Conservation (phyloP, 2,113 vertebrate species). For the Chitala chitala region DNA sequence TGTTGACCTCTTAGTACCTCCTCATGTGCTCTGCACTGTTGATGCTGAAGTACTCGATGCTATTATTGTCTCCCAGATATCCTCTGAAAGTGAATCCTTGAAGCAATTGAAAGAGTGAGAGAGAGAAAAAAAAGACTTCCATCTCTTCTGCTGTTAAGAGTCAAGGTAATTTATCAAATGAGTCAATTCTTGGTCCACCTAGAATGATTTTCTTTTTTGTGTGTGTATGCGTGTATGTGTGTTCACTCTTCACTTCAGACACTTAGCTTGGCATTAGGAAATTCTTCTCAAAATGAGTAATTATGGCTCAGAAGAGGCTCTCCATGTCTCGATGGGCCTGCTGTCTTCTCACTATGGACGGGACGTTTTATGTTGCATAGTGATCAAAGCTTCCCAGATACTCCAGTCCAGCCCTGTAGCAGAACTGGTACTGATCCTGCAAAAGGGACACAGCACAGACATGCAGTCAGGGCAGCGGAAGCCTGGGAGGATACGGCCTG, state of each 20-base stretch:
- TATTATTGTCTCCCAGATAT: constrained; percentile 55
- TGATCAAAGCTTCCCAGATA: constrained; percentile 99
- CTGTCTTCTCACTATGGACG: constrained; percentile 60
- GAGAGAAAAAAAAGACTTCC: constrained; percentile 56
- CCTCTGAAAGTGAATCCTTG: constrained; percentile 74
- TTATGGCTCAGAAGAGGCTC: constrained; percentile 97
- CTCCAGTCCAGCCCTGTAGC: constrained; percentile 93
- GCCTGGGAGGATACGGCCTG: too few species aligned
- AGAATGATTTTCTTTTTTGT: constrained; percentile 61
- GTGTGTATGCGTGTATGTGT: too few species aligned
- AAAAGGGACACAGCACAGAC: constrained; percentile 30
- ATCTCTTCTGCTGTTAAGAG: constrained; percentile 69
- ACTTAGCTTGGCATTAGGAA: constrained; percentile 78
- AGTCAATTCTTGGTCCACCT: constrained; percentile 92
- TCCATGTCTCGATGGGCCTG: constrained; percentile 78
- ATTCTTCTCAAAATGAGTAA: constrained; percentile 77
- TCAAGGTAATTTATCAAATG: constrained; percentile 70
- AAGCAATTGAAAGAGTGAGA: constrained; percentile 71
- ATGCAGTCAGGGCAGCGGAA: too few species aligned
- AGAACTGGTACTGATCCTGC: constrained; percentile 98
- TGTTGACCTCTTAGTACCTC: constrained; percentile 61
- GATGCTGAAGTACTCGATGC: constrained; percentile 55
- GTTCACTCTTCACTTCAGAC: constrained; percentile 79
- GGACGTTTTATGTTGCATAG: constrained; percentile 98
- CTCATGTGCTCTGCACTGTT: constrained; percentile 65